Evolutionary conservation across 2,888 invertebrate genomes (phyloP).

Genomic region (Liodrosophila aerea): DNA sequence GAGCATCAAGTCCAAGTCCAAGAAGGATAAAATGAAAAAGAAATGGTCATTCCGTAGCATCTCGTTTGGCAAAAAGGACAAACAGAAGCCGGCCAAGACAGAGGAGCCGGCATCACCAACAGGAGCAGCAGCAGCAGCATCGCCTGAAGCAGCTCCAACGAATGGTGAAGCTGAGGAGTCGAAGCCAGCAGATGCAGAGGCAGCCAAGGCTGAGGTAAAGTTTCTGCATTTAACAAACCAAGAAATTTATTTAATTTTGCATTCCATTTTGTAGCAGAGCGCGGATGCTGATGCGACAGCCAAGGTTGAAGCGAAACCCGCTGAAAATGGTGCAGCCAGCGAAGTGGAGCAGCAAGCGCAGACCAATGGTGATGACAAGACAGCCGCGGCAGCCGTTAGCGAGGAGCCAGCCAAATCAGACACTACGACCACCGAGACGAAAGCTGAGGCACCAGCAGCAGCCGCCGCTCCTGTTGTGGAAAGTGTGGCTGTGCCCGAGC

Average conservation of each 20-base stretch:
- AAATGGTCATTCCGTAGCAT: slow-evolving; percentile 95
- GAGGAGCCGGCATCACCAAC: slow-evolving; percentile 82
- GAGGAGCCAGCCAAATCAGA: slow-evolving; percentile 59
- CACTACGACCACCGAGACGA: slow-evolving; percentile 46
- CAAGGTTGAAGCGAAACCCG: slow-evolving; percentile 54
- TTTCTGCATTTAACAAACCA: too few relatives aligned
- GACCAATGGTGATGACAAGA: slow-evolving; percentile 64
- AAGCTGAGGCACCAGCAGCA: slow-evolving; percentile 22
- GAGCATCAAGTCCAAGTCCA: slow-evolving; percentile 85
- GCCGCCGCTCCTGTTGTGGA: slow-evolving; percentile 40
- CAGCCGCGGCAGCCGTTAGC: slow-evolving; percentile 47
- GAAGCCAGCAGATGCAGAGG: slow-evolving; percentile 84
- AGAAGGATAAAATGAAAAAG: slow-evolving; percentile 90
- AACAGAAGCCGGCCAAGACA: slow-evolving; percentile 90
- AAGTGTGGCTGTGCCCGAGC: slow-evolving; percentile 40
- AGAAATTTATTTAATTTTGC: too few relatives aligned
- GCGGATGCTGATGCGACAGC: slow-evolving; percentile 35
- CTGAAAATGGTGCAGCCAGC: slow-evolving; percentile 70
- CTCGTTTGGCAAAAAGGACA: slow-evolving; percentile 93
- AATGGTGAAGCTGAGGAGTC: slow-evolving; percentile 85
- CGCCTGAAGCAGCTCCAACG: slow-evolving; percentile 55
- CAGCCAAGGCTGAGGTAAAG: slow-evolving; percentile 35
- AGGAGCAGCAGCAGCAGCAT: slow-evolving; percentile 49
- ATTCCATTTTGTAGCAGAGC: too few relatives aligned
- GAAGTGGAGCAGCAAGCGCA: slow-evolving; percentile 56